Evolutionary conservation across 2,113 vertebrate genomes (phyloP).

Genomic region (Pongo abelii): DNA sequence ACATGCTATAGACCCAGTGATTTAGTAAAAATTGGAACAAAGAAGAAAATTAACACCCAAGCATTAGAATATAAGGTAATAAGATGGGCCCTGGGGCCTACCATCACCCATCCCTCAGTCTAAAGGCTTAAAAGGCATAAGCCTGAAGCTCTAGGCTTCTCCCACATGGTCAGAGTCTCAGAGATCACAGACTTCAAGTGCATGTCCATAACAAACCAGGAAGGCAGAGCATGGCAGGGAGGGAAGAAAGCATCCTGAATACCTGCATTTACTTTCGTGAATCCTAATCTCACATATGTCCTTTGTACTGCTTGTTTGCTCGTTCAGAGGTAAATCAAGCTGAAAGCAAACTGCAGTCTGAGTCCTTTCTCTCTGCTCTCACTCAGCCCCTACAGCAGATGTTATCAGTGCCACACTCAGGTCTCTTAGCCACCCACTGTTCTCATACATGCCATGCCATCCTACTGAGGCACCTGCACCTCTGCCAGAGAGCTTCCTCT

Average conservation of each 20-base stretch:
- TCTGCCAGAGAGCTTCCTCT: not conserved
- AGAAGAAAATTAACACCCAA: not conserved
- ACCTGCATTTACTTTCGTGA: not conserved
- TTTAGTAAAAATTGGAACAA: not conserved
- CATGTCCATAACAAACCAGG: not conserved
- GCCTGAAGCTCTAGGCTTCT: not conserved
- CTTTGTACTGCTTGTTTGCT: not conserved
- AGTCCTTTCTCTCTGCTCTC: not conserved
- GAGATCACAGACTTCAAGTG: not conserved
- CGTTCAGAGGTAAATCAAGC: not conserved
- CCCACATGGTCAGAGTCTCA: not conserved
- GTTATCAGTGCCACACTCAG: too few species aligned
- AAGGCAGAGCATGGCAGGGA: not conserved
- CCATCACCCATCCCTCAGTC: not conserved
- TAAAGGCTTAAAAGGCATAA: not conserved
- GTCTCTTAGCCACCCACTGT: not conserved
- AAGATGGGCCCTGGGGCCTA: not conserved
- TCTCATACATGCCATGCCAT: accelerated
- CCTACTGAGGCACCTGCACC: not conserved
- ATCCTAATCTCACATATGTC: not conserved
- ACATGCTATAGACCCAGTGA: not conserved
- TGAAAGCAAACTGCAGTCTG: not conserved
- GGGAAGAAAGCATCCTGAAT: accelerated
- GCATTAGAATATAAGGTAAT: not conserved
- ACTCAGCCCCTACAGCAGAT: not conserved